These are phyloP conservation scores for Propithecus deckenii DNA, from an alignment of 2,797 vertebrate genomes.

Conservation along the genomic window DNA sequence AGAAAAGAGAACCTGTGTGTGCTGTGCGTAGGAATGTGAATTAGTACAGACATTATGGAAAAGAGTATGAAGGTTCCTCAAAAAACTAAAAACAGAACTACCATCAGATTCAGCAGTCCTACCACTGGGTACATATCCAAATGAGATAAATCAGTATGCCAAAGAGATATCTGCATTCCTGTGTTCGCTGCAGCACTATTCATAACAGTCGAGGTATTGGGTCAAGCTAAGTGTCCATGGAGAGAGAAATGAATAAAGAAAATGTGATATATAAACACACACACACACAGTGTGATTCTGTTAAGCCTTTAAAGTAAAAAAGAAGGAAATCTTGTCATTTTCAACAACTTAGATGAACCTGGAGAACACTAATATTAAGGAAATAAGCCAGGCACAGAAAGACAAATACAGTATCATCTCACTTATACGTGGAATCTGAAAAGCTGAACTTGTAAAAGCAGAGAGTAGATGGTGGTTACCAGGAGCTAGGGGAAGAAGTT, in stretches of 20 bases:
- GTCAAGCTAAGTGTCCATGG: neutral
- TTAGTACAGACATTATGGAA: neutral
- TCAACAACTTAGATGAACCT: neutral
- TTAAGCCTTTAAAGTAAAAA: neutral
- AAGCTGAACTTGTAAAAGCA: neutral
- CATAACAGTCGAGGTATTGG: neutral
- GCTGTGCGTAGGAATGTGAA: neutral
- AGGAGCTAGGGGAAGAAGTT: neutral
- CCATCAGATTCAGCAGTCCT: neutral
- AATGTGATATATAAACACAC: neutral
- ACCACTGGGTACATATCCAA: neutral
- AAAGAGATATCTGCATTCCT: too few relatives aligned
- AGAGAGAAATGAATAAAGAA: neutral
- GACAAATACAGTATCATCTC: neutral
- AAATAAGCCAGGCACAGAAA: neutral
- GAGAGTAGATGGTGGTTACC: neutral
- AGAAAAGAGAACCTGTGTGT: neutral
- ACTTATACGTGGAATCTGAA: neutral
- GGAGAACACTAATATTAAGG: neutral
- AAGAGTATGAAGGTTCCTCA: neutral
- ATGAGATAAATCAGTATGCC: neutral
- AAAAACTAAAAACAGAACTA: neutral
- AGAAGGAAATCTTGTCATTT: neutral
- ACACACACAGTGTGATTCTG: neutral
- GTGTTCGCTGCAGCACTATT: neutral